Conservation (phyloP, 2,888 invertebrate species). For the Eledona agricola region DNA sequence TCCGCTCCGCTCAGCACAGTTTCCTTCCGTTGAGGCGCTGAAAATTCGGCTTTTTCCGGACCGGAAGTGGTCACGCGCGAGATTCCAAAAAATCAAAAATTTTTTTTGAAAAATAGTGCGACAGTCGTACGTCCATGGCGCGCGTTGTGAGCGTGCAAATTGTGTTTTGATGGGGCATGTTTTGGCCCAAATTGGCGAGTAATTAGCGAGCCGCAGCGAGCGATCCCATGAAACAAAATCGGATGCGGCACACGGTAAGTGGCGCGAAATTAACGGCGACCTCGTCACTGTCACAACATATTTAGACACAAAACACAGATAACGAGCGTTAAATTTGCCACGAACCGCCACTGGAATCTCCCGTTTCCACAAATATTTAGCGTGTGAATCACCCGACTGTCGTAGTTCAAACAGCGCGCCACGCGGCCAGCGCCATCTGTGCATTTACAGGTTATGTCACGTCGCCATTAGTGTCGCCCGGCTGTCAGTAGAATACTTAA, state of each 20-base stretch:
- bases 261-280: slow-evolving; percentile 13
- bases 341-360: slow-evolving; percentile 5
- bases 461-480: too few species aligned
- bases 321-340: slow-evolving; percentile 17
- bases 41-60: slow-evolving; percentile 15
- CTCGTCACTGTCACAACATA: slow-evolving; percentile 31
- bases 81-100: slow-evolving; percentile 4
- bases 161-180: slow-evolving; percentile 30
- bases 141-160: slow-evolving; percentile 37
- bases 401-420: not conserved
- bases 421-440: slow-evolving; percentile 1
- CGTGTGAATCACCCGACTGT: not conserved
- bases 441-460: too few species aligned
- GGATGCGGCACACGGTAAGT: slow-evolving; percentile 26
- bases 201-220: slow-evolving; percentile 14
- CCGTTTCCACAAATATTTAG: slow-evolving; percentile 15
- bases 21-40: slow-evolving; percentile 38
- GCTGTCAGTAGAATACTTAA: too few species aligned
- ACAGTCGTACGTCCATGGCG: too few species aligned
- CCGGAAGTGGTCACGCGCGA: slow-evolving; percentile 17
- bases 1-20: slow-evolving; percentile 33
- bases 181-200: slow-evolving; percentile 10
- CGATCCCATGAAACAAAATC: slow-evolving; percentile 15
- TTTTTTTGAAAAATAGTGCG: too few species aligned
- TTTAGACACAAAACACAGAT: slow-evolving; percentile 26